Conservation (phyloP, 2,797 vertebrate genomes). For the Clarias laeviceps region DNA sequence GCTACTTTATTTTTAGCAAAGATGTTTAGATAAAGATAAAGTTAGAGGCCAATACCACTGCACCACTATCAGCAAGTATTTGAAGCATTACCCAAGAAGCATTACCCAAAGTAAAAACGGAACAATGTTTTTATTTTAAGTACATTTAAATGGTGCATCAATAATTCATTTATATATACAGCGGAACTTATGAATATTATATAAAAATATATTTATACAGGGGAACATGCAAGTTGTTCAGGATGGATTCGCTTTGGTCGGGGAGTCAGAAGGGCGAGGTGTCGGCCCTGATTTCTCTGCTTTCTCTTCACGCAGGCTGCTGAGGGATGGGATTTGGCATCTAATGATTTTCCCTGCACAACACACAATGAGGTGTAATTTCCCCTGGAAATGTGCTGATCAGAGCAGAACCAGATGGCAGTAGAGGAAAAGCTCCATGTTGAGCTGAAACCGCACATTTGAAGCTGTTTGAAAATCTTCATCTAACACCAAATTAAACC, state of each 20-base stretch:
- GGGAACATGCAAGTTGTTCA: neutral
- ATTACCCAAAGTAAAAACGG: neutral
- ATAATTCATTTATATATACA: no score
- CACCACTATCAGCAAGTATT: neutral
- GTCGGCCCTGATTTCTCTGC: neutral
- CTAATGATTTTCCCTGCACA: conserved; percentile 25
- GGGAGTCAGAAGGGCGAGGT: neutral
- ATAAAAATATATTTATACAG: neutral
- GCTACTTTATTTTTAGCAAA: no score
- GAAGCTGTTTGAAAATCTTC: neutral
- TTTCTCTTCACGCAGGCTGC: conserved; percentile 1
- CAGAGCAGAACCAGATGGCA: conserved; percentile 20
- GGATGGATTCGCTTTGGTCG: neutral
- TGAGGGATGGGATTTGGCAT: conserved; percentile 20
- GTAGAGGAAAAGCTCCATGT: neutral
- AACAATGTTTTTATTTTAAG: neutral
- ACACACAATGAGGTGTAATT: conserved; percentile 29
- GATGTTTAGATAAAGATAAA: neutral
- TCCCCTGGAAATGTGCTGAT: conserved; percentile 22
- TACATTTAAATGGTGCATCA: no score
- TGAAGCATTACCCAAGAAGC: neutral
- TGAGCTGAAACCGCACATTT: conserved; percentile 13
- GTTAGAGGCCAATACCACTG: neutral
- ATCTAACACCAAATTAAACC: neutral
- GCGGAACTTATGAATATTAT: no score